Conservation (phyloP, 37 sponge, comb jelly and placozoan species). For the Halisarca cf. caerulea region DNA sequence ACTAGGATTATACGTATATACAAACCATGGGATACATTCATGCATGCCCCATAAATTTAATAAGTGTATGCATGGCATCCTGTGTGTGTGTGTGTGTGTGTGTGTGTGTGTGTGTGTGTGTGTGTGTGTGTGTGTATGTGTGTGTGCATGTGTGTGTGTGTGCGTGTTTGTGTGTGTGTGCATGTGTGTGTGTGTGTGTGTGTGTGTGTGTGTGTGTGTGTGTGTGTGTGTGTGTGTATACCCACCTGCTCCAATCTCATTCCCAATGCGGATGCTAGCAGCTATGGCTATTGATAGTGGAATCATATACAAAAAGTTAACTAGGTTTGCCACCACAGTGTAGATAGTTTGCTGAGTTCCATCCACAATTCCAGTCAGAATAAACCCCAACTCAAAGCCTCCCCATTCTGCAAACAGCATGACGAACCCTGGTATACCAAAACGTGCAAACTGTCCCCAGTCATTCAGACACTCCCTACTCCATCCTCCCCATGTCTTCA, state of each 20-base stretch:
- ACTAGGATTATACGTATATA: no score
- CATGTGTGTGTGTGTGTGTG: no score
- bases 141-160: no score
- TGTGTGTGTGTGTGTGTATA: no score
- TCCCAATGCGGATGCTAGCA: conserved; percentile 54
- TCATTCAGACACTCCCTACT: neutral
- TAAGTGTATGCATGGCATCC: no score
- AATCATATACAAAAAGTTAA: conserved; percentile 37
- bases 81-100: no score
- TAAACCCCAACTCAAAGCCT: conserved; percentile 35
- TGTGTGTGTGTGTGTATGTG: no score
- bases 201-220: no score
- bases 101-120: no score
- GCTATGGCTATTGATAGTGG: conserved; percentile 11
- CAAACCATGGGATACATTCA: no score
- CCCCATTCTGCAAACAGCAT: conserved; percentile 12
- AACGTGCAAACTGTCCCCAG: neutral
- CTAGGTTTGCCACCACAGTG: conserved; percentile 15
- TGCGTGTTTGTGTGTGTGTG: no score
- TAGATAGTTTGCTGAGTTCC: conserved; percentile 34
- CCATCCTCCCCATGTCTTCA: conserved; percentile 38
- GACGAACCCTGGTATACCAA: neutral
- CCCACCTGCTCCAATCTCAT: conserved; percentile 52
- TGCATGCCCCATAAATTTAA: no score
- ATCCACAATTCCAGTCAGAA: conserved; percentile 44